Evolutionary conservation across 1,140 invertebrate species (phyloP), one percentile per base, ranked within the genome.

Genomic region (Achroia grisella): DNA sequence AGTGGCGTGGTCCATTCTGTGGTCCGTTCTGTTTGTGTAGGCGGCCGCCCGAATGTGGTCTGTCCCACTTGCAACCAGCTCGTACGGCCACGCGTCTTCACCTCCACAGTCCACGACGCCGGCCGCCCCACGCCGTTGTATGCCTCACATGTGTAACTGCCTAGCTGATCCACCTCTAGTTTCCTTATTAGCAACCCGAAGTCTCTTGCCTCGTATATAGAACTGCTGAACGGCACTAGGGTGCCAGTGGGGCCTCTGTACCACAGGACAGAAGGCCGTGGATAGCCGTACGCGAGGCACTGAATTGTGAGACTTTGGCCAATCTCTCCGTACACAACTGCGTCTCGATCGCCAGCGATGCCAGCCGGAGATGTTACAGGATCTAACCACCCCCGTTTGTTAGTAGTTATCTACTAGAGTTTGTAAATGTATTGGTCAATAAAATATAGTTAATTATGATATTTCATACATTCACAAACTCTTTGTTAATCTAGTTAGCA

Each of bases 141-240:
- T 0, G 94, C 94, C 62, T 95, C 93, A 65, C 95, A 97, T 0
- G 91, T 93, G 74, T 97, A 96, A n/a, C 91, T 85, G 8, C 95
- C 95, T 2, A 95, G 87, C 55, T 91, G 92, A 10, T 89, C 88
- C 0, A 93, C 49, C 4, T 89, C 89, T 0, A 97, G 89, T 0
- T 89, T 84, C 36, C 90, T 87, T 61, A 97, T 94, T 30, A 91
- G 84, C 2, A 97, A 86, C 0, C 91, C 90, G 63, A 95, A 93
- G 11, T 89, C 88, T 13, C 90, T 87, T 54, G 94, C 92, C 63
- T 95, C 92, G 56, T 92, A 95, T 11, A 90, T 85, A 1, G 90
- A 83, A 30, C 91, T 92, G 31, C 87, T 88, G 10, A 94, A 77
- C 0, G 94, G 93, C 62, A 95, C 89, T 67, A 92, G 89, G 8